Percentiles rank a stretch among this genome's conserved stretches.
Evolutionary conservation across 2,888 invertebrate genomes (phyloP).

Genomic region (Clanis bilineata): DNA sequence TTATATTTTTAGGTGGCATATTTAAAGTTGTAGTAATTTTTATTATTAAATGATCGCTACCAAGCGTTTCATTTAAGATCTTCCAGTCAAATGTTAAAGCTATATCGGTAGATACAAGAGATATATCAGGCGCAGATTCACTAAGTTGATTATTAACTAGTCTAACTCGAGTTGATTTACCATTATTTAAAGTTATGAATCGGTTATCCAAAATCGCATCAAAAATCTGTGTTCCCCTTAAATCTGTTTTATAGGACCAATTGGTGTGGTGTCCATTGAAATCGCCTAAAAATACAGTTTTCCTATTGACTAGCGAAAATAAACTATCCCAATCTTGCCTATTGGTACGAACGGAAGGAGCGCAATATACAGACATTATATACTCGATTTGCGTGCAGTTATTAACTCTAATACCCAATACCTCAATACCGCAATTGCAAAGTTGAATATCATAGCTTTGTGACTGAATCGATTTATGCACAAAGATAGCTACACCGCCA

Average conservation of each 20-base stretch:
- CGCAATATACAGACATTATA: slow-evolving; percentile 10
- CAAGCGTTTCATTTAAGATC: slow-evolving; percentile 23
- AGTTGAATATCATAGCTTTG: not conserved
- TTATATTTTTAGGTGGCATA: not conserved
- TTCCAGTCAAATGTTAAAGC: slow-evolving; percentile 23
- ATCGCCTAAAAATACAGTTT: no score
- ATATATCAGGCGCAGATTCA: slow-evolving; percentile 26
- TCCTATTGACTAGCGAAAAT: slow-evolving; percentile 7
- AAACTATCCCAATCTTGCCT: slow-evolving; percentile 8
- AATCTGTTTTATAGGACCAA: slow-evolving; percentile 25
- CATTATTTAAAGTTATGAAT: slow-evolving; percentile 26
- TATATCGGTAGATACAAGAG: slow-evolving; percentile 23
- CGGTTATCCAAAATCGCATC: slow-evolving; percentile 21
- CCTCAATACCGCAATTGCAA: no score
- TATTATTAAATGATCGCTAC: slow-evolving; percentile 26
- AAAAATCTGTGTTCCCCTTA: slow-evolving; percentile 24
- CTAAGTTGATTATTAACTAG: slow-evolving; percentile 19
- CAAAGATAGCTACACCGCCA: slow-evolving; percentile 31
- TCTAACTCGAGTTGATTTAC: slow-evolving; percentile 22
- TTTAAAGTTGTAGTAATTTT: not conserved
- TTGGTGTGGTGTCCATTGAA: no score
- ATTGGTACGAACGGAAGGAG: slow-evolving; percentile 4
- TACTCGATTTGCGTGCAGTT: slow-evolving; percentile 7
- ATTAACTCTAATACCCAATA: not conserved
- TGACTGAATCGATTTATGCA: not conserved